These are phyloP conservation scores for Drosophila maculinotata DNA, from an alignment of 2,888 invertebrate species.

Conservation along the genomic window DNA sequence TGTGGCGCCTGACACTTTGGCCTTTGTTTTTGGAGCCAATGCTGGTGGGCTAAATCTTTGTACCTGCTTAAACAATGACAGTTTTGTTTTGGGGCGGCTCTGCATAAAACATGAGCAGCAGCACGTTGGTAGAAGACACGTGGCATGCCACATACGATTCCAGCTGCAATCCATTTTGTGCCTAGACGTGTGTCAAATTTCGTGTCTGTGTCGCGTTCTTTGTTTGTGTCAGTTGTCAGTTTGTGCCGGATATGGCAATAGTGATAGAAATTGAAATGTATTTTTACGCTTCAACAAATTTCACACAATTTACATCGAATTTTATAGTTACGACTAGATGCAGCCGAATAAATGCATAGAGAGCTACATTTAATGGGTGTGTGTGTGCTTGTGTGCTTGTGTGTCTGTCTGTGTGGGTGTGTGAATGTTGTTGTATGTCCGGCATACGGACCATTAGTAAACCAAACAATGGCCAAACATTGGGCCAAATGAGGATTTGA, in stretches of 20 bases:
- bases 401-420: slow-evolving; percentile 5
- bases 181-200: slow-evolving; percentile 73
- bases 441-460: slow-evolving; percentile 65
- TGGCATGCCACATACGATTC: slow-evolving; percentile 39
- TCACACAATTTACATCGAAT: slow-evolving; percentile 59
- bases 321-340: slow-evolving; percentile 24
- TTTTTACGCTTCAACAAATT: slow-evolving; percentile 64
- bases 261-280: slow-evolving; percentile 68
- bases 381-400: slow-evolving; percentile 1
- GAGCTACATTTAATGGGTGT: slow-evolving; percentile 5
- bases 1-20: slow-evolving; percentile 35
- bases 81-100: slow-evolving; percentile 15
- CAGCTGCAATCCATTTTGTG: slow-evolving; percentile 63
- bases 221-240: slow-evolving; percentile 27
- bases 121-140: slow-evolving; percentile 16
- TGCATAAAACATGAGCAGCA: slow-evolving; percentile 74
- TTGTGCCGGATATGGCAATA: slow-evolving; percentile 38
- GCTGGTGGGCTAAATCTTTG: slow-evolving; percentile 22
- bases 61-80: slow-evolving; percentile 28
- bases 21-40: slow-evolving; percentile 30
- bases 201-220: slow-evolving; percentile 49
- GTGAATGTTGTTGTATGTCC: no score
- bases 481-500: slow-evolving; percentile 30
- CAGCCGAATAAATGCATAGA: slow-evolving; percentile 42
- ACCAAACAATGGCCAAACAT: slow-evolving; percentile 63